These are phyloP conservation scores for Drosophila truncata DNA, from an alignment of 1,140 invertebrate genomes.

Conservation along the genomic window DNA sequence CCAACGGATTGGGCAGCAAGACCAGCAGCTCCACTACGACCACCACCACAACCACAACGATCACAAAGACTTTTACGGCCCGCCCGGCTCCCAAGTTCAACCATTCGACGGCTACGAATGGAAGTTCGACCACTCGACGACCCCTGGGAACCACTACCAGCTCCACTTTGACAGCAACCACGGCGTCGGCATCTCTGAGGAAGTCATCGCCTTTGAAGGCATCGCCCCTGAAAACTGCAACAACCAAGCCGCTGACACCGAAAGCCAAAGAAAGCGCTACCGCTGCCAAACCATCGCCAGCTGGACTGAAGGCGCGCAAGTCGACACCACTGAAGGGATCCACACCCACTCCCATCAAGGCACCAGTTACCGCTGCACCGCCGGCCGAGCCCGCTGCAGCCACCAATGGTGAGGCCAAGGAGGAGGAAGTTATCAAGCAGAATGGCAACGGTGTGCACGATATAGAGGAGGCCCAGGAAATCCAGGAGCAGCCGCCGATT, in stretches of 20 bases:
- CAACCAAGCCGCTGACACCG: constrained; percentile 59
- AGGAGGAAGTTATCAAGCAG: constrained; percentile 24
- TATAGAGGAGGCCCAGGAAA: constrained; percentile 34
- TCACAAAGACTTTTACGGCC: constrained; percentile 77
- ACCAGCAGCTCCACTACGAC: constrained; percentile 33
- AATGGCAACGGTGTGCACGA: constrained; percentile 58
- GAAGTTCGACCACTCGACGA: constrained; percentile 39
- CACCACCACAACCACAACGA: constrained; percentile 62
- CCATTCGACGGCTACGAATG: constrained; percentile 35
- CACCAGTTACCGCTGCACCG: constrained; percentile 5
- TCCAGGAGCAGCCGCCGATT: constrained; percentile 21
- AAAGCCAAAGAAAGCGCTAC: constrained; percentile 68
- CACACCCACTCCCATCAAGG: constrained; percentile 21
- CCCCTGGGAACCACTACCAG: constrained; percentile 6
- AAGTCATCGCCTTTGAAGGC: constrained; percentile 55
- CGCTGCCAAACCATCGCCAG: constrained; percentile 54
- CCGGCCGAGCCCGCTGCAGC: constrained; percentile 7
- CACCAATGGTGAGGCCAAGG: constrained; percentile 46
- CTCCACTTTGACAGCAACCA: constrained; percentile 18
- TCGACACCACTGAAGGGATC: constrained; percentile 47
- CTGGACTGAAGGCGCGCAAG: constrained; percentile 34
- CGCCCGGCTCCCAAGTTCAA: constrained; percentile 77
- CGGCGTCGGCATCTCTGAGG: constrained; percentile 33
- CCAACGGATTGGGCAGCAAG: constrained; percentile 61
- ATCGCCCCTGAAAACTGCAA: constrained; percentile 14